Conservation (phyloP, 2,888 invertebrate genomes). For the Lochmaea capreae region DNA sequence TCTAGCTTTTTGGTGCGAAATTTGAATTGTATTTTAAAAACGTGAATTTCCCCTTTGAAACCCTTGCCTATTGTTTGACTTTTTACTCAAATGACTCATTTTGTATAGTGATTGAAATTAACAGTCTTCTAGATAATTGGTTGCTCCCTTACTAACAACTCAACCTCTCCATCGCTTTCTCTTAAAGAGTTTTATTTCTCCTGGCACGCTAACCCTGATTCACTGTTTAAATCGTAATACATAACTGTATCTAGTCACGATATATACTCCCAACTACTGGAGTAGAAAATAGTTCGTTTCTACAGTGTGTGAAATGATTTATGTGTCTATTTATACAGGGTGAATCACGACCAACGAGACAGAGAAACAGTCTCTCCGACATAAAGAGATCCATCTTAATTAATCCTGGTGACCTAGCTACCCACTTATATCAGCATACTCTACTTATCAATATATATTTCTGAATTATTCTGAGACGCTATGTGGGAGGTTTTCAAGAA, state of each 20-base stretch:
- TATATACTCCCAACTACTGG: conserved; percentile 8
- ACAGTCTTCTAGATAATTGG: neutral
- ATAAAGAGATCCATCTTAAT: too few relatives aligned
- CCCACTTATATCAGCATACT: too few relatives aligned
- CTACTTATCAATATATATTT: too few relatives aligned
- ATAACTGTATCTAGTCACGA: conserved; percentile 31
- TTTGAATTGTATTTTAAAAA: too few relatives aligned
- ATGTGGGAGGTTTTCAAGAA: too few relatives aligned
- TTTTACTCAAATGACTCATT: neutral
- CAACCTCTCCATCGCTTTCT: conserved; percentile 4
- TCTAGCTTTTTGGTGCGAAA: too few relatives aligned
- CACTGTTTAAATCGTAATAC: conserved; percentile 22
- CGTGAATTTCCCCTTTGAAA: too few relatives aligned
- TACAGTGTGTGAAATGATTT: neutral
- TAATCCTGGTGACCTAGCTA: too few relatives aligned
- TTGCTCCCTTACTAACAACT: conserved; percentile 1
- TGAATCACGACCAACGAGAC: too few relatives aligned
- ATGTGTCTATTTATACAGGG: neutral
- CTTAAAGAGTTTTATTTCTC: conserved; percentile 26
- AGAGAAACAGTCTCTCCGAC: too few relatives aligned
- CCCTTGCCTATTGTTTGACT: too few relatives aligned
- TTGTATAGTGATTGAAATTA: neutral
- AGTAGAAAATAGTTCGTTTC: neutral
- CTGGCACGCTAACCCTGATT: conserved; percentile 39
- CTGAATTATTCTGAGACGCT: too few relatives aligned